Evolutionary conservation across 1,140 invertebrate genomes (phyloP), one percentile per base, ranked within the genome.

Genomic region (Heterodera carotae): DNA sequence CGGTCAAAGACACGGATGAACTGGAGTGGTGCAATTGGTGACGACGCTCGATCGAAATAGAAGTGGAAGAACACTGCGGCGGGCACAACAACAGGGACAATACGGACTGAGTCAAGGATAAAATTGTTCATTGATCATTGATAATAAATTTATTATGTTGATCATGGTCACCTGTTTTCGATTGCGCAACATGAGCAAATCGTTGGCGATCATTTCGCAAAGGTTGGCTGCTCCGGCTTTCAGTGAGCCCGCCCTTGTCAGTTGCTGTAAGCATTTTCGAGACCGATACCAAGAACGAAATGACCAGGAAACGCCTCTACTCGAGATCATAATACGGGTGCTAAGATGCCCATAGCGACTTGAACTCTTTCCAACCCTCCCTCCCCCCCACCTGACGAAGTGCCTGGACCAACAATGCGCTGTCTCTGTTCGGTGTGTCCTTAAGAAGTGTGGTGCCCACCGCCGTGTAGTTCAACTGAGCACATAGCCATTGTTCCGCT

Each of bases 331-430:
- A n/a, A n/a, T n/a, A n/a, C n/a, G n/a, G n/a, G n/a, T n/a, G n/a
- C n/a, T n/a, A n/a, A n/a, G n/a, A n/a, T n/a, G n/a, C n/a, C n/a
- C n/a, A n/a, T n/a, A n/a, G n/a, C n/a, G n/a, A n/a, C n/a, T n/a
- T n/a, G n/a, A n/a, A n/a, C n/a, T n/a, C 39, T 15, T 12, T 36
- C n/a, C 22, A 60, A 73, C 0, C 25, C 22, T 34, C 18, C 18
- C 31, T n/a, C 60, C 39, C 25, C 31, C 22, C n/a, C 18, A 85
- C 79, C 75, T 86, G 82, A 76, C 82, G 60, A 10, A 83, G 77
- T 8, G 83, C 84, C 67, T 84, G 83, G 15, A 84, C 75, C 4
- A 84, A 62, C 2, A 84, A 56, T n/a, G 83, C 84, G 69, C 68
- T 84, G n/a, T 72, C 69, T 29, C 83, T 60, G 27, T 29, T 74